Conservation (phyloP, 1,140 invertebrate species). For the Saccostrea cuccullata region DNA sequence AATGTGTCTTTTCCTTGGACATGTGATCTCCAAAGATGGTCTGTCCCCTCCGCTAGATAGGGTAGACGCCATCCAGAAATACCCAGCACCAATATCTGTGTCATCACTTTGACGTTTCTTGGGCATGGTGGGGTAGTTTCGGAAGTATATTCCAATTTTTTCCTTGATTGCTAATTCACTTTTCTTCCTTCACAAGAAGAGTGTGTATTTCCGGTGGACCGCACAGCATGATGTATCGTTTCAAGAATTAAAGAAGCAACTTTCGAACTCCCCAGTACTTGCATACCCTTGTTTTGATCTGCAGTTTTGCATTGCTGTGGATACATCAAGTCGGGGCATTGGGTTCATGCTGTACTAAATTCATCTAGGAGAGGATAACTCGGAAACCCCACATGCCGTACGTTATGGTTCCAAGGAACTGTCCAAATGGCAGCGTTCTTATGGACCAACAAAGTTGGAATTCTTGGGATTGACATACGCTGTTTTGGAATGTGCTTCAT, state of each 20-base stretch:
- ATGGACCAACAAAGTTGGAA: constrained; percentile 52
- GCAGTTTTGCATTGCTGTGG: constrained; percentile 45
- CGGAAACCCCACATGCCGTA: neutral
- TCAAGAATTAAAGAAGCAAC: constrained; percentile 8
- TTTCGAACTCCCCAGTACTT: neutral
- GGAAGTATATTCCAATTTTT: constrained; percentile 49
- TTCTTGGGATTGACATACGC: constrained; percentile 36
- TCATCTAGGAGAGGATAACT: neutral
- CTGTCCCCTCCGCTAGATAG: constrained; percentile 43
- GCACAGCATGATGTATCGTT: constrained; percentile 33
- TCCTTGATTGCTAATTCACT: constrained; percentile 30
- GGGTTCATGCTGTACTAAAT: constrained; percentile 45
- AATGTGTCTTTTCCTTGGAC: constrained; percentile 51
- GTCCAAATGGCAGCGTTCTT: constrained; percentile 2
- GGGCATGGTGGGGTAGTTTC: constrained; percentile 47
- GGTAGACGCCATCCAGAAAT: constrained; percentile 35
- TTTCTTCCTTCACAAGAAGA: constrained; percentile 11
- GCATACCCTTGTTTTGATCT: constrained; percentile 46
- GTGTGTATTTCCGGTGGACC: constrained; percentile 35
- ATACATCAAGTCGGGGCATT: constrained; percentile 53
- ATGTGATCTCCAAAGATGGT: constrained; percentile 45
- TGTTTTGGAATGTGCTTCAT: constrained; percentile 45
- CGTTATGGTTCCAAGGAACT: constrained; percentile 7
- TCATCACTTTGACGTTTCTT: constrained; percentile 39
- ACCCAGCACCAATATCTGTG: neutral